Evolutionary conservation across 2,888 invertebrate species (phyloP), one percentile per base, ranked within the genome.

Genomic region (Xanthia icteritia): DNA sequence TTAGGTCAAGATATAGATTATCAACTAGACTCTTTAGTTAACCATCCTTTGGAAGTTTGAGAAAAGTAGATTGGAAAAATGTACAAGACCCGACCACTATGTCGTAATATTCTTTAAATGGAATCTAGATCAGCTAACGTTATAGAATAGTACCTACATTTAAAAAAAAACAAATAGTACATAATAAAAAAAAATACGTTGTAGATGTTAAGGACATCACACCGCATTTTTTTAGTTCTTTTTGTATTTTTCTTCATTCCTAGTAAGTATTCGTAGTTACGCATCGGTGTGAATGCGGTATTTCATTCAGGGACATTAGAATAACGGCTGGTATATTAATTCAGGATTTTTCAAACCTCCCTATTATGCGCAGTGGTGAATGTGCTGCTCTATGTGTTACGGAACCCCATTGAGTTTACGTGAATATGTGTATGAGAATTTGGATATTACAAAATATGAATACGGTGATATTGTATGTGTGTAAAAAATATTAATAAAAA

Each of bases 281-380:
- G 39, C 36, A 1, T 39, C 74, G 79, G 87, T 87, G 77, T 87
- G 51, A 87, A n/a, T 11, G 68, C n/a, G 27, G 73, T 42, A 63
- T 64, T 65, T 42, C 48, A 65, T 76, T 76, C 84, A 81, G 13
- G 48, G 67, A 73, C 56, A 74, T 86, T 80, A 83, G 78, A 82
- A 80, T 81, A 81, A 79, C 72, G 77, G 45, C 60, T 64, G 63
- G 77, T 69, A 64, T 79, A 76, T 82, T 84, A 80, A 82, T 73
- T 79, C 78, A 39, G 64, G 51, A 39, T 73, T 86, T 83, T 87
- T 74, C 67, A 77, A 79, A 78, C 72, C 68, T 69, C 42, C 23
- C 56, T 51, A 85, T 76, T 83, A 77, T 72, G 13, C 51, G 4
- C 54, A 6, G 70, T 73, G n/a, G 48, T 69, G 77, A 61, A 83